Evolutionary conservation across 2,888 invertebrate genomes (phyloP).

Genomic region (Camptogramma bilineatum): DNA sequence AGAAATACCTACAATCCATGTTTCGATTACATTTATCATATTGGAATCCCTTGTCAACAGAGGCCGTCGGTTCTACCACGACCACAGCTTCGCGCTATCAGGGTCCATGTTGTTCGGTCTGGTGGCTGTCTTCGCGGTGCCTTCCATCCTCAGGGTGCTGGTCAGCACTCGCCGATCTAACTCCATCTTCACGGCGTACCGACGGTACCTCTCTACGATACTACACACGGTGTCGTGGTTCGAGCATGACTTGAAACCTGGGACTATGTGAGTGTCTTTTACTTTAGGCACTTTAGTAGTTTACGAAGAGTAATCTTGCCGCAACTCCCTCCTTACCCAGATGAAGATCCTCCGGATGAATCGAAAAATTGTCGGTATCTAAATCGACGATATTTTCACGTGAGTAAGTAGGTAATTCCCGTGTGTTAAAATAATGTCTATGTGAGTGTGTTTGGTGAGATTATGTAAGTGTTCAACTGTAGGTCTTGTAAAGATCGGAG

Average conservation of each 20-base stretch:
- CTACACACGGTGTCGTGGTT: conserved; percentile 93
- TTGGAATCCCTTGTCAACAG: conserved; percentile 66
- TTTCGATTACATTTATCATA: not conserved
- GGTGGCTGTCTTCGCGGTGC: conserved; percentile 90
- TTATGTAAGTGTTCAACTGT: no score
- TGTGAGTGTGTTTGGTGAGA: no score
- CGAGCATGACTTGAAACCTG: conserved; percentile 87
- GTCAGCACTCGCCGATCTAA: conserved; percentile 90
- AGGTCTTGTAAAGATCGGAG: no score
- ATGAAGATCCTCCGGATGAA: no score
- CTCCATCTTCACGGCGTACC: conserved; percentile 89
- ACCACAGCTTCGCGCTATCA: conserved; percentile 89
- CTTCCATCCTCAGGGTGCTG: conserved; percentile 90
- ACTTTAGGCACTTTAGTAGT: not conserved
- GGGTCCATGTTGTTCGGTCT: conserved; percentile 91
- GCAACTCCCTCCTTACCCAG: no score
- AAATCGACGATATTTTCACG: no score
- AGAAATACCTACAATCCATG: no score
- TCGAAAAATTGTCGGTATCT: no score
- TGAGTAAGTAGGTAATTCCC: no score
- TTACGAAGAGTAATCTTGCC: no score
- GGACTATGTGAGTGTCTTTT: conserved; percentile 69
- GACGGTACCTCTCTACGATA: conserved; percentile 91
- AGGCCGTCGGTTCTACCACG: conserved; percentile 90
- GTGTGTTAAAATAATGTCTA: no score